phyloP scores from a whole-genome alignment of 2,888 invertebrate species.

The Exocentrus adspersus region DNA sequence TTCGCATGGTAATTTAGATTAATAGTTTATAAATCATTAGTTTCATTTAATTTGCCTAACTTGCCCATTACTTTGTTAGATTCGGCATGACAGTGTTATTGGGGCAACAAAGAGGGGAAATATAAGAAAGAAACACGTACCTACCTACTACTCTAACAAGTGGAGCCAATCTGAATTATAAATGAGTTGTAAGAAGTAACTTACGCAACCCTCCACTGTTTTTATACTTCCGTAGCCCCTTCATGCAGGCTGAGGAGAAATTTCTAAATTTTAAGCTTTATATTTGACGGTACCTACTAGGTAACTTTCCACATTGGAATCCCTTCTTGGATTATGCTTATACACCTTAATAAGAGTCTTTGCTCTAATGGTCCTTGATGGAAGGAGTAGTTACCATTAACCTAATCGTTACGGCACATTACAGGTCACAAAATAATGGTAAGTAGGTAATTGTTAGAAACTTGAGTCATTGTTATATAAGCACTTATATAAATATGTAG shows the following conservation, averaged over 20 bases:
- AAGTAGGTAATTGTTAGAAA: not conserved
- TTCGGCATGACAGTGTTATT: constrained; percentile 59
- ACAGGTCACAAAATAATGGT: constrained; percentile 25
- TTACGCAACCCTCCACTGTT: constrained; percentile 60
- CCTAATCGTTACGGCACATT: constrained; percentile 37
- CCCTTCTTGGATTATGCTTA: constrained; percentile 50
- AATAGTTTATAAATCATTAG: not conserved
- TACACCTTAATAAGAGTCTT: constrained; percentile 49
- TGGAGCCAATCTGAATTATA: constrained; percentile 61
- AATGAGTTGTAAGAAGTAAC: constrained; percentile 65
- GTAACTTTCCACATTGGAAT: constrained; percentile 33
- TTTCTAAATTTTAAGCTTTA: constrained; percentile 61
- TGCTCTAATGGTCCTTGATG: constrained; percentile 50
- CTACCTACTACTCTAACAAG: constrained; percentile 50
- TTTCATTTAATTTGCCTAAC: not conserved
- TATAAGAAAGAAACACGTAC: constrained; percentile 45
- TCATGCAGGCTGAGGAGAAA: constrained; percentile 49
- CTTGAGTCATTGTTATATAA: too few species aligned
- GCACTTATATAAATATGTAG: too few species aligned
- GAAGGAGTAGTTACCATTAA: constrained; percentile 40
- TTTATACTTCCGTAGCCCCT: constrained; percentile 58
- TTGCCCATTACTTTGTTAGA: constrained; percentile 44
- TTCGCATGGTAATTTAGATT: too few species aligned
- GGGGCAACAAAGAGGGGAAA: constrained; percentile 56
- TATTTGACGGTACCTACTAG: constrained; percentile 39